A percentile compares a stretch with the other conserved stretches of the same genome.
Evolutionary conservation across 2,888 invertebrate genomes (phyloP).

Genomic region (Nymphalis urticae): DNA sequence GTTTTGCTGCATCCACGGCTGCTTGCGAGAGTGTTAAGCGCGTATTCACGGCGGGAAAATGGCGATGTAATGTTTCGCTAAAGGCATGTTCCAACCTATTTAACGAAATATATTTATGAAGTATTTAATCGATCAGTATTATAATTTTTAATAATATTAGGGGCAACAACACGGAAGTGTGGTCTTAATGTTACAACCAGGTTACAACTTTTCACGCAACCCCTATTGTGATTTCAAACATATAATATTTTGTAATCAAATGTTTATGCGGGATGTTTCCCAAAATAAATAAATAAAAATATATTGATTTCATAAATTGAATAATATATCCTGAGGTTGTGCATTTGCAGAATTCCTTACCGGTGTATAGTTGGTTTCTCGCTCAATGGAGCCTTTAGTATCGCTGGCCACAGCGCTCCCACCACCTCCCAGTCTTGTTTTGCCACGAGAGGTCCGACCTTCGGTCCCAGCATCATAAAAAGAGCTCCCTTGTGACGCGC

Average conservation of each 20-base stretch:
- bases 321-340: no score
- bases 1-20: slow-evolving; percentile 73
- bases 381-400: slow-evolving; percentile 89
- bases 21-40: slow-evolving; percentile 77
- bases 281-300: no score
- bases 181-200: no score
- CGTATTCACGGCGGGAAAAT: slow-evolving; percentile 84
- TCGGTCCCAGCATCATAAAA: slow-evolving; percentile 87
- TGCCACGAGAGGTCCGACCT: slow-evolving; percentile 83
- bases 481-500: slow-evolving; percentile 84
- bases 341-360: slow-evolving; percentile 43
- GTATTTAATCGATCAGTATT: background rate
- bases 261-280: background rate
- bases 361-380: slow-evolving; percentile 91
- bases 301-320: no score
- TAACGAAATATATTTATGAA: slow-evolving; percentile 16
- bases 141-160: no score
- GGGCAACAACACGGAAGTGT: no score
- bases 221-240: background rate
- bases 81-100: slow-evolving; percentile 80
- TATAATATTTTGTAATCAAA: background rate
- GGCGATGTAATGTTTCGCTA: slow-evolving; percentile 78
- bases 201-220: no score
- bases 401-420: slow-evolving; percentile 87
- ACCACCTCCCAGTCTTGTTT: slow-evolving; percentile 89